Conservation (phyloP, 2,888 invertebrate genomes). For the Fabriciana adippe region DNA sequence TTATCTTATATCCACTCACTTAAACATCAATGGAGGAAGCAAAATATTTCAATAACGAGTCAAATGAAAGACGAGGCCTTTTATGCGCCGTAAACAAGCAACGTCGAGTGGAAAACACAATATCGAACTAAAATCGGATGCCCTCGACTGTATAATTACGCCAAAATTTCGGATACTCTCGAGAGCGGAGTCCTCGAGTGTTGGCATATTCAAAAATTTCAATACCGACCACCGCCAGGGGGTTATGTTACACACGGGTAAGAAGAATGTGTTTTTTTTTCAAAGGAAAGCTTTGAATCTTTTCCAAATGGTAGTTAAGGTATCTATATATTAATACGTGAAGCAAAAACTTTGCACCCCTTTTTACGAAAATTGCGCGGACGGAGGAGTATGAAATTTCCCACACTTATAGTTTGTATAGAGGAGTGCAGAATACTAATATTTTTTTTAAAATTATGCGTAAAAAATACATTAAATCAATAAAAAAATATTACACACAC, state of each 20-base stretch:
- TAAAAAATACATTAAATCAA: too few species aligned
- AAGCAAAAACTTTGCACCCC: too few species aligned
- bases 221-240: constrained; percentile 62
- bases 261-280: not conserved
- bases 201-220: constrained; percentile 78
- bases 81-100: constrained; percentile 37
- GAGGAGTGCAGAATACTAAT: too few species aligned
- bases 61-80: constrained; percentile 19
- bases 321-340: not conserved
- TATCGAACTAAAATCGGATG: constrained; percentile 56
- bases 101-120: constrained; percentile 41
- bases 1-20: not conserved
- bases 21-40: constrained; percentile 5
- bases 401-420: too few species aligned
- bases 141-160: constrained; percentile 66
- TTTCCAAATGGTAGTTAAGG: not conserved
- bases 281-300: too few species aligned
- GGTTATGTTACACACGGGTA: constrained; percentile 51
- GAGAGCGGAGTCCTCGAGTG: constrained; percentile 63
- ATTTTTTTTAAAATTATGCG: too few species aligned
- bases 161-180: constrained; percentile 75
- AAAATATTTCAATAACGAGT: constrained; percentile 14
- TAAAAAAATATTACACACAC: too few species aligned
- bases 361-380: too few species aligned
- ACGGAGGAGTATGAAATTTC: too few species aligned